Evolutionary conservation across 2,888 invertebrate species (phyloP).

Genomic region (Stenchaetothrips biformis): DNA sequence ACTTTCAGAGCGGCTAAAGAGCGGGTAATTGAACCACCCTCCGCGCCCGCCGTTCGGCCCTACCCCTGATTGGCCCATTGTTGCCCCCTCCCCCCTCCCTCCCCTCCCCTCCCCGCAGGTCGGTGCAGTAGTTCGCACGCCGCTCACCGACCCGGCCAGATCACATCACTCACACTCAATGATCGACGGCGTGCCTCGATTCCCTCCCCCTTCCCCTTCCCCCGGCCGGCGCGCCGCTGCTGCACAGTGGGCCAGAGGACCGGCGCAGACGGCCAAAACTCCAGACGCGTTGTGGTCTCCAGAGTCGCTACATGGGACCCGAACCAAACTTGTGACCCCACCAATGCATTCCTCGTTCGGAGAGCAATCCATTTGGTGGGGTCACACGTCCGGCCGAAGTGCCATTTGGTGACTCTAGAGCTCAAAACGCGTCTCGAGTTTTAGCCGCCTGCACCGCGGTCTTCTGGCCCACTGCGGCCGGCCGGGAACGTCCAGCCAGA

Average conservation of each 20-base stretch:
- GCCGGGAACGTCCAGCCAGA: no score
- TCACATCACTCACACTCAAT: slow-evolving; percentile 19
- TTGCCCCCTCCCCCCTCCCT: slow-evolving; percentile 14
- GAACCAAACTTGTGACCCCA: no score
- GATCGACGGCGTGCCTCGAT: not conserved
- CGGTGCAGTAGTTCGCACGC: not conserved
- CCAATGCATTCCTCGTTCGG: no score
- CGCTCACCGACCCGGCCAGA: slow-evolving; percentile 5
- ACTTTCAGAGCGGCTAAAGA: no score
- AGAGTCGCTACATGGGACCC: no score
- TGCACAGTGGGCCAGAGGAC: no score
- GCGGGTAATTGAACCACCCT: not conserved
- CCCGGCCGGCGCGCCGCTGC: not conserved
- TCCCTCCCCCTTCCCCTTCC: not conserved
- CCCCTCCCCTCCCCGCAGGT: slow-evolving; percentile 15
- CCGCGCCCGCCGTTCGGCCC: not conserved
- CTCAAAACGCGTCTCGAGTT: no score
- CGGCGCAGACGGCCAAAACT: no score
- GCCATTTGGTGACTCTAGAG: no score
- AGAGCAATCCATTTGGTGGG: no score
- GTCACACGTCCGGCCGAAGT: no score
- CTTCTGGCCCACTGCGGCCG: no score
- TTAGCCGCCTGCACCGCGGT: not conserved
- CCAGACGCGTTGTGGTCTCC: not conserved
- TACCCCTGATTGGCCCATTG: not conserved